Percentiles rank a stretch among this genome's conserved stretches.
These are phyloP conservation scores for Idaea straminata DNA, from an alignment of 2,888 invertebrate genomes.

Conservation along the genomic window DNA sequence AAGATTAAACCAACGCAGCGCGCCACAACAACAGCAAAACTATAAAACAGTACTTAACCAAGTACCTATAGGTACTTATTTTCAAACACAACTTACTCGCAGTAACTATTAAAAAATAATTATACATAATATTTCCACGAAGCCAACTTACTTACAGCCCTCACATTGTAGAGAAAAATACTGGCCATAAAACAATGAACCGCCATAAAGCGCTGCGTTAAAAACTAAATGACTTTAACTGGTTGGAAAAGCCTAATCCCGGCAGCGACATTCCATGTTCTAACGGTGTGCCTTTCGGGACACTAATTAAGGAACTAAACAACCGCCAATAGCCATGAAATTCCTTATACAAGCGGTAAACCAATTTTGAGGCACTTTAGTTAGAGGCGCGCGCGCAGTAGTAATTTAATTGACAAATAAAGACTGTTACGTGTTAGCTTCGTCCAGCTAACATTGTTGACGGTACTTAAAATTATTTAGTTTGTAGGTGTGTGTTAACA, in stretches of 20 bases:
- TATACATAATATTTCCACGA: slow-evolving; percentile 5
- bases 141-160: slow-evolving; percentile 22
- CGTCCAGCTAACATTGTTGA: slow-evolving; percentile 41
- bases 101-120: background rate
- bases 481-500: slow-evolving; percentile 38
- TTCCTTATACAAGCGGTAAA: slow-evolving; percentile 72
- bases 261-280: slow-evolving; percentile 48
- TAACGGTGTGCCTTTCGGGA: slow-evolving; percentile 48
- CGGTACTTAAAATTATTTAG: slow-evolving; percentile 49
- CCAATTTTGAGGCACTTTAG: slow-evolving; percentile 69
- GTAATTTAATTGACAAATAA: slow-evolving; percentile 71
- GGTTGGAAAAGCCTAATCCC: slow-evolving; percentile 53
- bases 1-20: background rate
- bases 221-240: slow-evolving; percentile 52
- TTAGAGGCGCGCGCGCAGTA: slow-evolving; percentile 53
- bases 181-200: slow-evolving; percentile 59
- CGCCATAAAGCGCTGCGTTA: slow-evolving; percentile 50
- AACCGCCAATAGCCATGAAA: slow-evolving; percentile 71
- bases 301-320: slow-evolving; percentile 74
- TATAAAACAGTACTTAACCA: background rate
- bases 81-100: background rate
- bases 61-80: background rate
- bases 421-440: slow-evolving; percentile 51
- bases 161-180: slow-evolving; percentile 29
- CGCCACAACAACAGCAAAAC: background rate